Conservation (phyloP, 37 sponge, comb jelly and placozoan genomes). For the Agelas oroides region DNA sequence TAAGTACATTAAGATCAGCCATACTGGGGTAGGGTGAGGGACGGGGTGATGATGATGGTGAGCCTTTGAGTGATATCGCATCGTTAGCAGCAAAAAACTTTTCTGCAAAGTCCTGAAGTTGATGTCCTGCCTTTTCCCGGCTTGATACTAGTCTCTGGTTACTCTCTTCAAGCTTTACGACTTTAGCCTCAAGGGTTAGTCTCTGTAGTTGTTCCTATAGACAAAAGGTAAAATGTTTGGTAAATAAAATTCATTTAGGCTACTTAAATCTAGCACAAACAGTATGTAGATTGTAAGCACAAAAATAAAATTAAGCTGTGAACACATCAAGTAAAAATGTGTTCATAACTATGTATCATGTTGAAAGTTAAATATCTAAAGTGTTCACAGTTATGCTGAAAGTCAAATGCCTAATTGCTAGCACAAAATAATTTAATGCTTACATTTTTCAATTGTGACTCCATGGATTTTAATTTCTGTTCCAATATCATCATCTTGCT, state of each 20-base stretch:
- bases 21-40: conserved; percentile 35
- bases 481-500: conserved; percentile 61
- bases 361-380: no score
- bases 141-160: conserved; percentile 46
- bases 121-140: conserved; percentile 44
- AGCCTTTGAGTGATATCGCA: conserved; percentile 9
- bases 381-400: no score
- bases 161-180: conserved; percentile 53
- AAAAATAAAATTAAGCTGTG: background rate
- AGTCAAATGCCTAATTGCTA: no score
- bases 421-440: background rate
- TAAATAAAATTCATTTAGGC: no score
- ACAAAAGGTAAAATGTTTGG: background rate
- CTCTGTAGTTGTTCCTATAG: conserved; percentile 62
- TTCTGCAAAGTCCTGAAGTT: conserved; percentile 68
- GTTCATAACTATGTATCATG: no score
- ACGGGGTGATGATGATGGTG: conserved; percentile 25
- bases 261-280: no score
- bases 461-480: conserved; percentile 62
- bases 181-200: conserved; percentile 64
- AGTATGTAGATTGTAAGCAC: no score
- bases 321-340: no score
- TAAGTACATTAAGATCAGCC: conserved; percentile 8
- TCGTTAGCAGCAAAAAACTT: conserved; percentile 54
- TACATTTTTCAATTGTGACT: conserved; percentile 40